These are phyloP conservation scores for Rissa tridactyla DNA, from an alignment of 2,113 vertebrate genomes.

Conservation along the genomic window DNA sequence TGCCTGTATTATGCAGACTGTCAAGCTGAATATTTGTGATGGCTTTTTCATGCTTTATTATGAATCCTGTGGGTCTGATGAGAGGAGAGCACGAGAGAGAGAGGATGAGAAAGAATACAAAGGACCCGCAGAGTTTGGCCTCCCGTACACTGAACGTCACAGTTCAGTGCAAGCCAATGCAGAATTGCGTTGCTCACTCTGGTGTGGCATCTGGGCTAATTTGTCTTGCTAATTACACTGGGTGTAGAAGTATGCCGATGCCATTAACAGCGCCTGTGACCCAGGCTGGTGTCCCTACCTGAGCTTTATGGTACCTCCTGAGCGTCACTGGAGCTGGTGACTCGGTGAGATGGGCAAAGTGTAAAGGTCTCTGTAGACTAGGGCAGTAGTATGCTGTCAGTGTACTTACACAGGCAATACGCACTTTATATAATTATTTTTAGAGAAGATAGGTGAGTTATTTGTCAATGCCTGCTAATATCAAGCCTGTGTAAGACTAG, in stretches of 20 bases:
- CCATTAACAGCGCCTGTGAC: neutral
- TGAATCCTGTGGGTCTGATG: neutral
- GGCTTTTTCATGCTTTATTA: neutral
- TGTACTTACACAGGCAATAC: neutral
- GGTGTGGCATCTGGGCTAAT: constrained; percentile 31
- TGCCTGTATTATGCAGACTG: neutral
- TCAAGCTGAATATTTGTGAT: constrained; percentile 29
- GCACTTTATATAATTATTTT: neutral
- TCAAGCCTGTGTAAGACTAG: neutral
- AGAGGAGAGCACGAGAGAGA: neutral
- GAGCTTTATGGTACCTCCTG: neutral
- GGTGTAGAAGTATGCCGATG: neutral
- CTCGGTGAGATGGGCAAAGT: neutral
- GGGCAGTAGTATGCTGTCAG: neutral
- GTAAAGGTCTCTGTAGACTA: neutral
- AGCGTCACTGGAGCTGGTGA: neutral
- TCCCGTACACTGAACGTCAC: neutral
- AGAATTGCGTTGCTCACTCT: neutral
- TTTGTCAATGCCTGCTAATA: neutral
- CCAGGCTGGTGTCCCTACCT: neutral
- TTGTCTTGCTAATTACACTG: neutral
- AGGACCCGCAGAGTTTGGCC: neutral
- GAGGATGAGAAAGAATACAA: neutral
- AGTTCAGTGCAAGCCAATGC: constrained; percentile 31
- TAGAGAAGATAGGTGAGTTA: neutral